Evolutionary conservation across 2,888 invertebrate species (phyloP), one percentile per base, ranked within the genome.

Genomic region (Heliconius sara): DNA sequence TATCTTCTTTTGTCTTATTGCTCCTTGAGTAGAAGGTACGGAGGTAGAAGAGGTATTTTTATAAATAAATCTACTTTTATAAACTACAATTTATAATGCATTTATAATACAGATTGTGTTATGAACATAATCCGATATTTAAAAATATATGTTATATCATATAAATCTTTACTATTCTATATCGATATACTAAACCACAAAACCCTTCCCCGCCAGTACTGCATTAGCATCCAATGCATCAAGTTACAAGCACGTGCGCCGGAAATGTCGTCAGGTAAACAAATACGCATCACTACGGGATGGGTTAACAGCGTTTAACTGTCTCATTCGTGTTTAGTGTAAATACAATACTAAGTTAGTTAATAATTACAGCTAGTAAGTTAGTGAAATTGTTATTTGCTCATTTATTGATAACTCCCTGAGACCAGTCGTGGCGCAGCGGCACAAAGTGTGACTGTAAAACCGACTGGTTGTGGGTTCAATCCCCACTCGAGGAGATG

Each of bases 181-280:
- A 60, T 84, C 80, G 83, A 82, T 79, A 79, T 39, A 39, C 19
- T 19, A 2, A 66, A 16, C 27, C 86, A 86, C 89, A 87, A 65
- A 87, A 87, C 85, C 86, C 87, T 87, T 63, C 72, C n/a, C 72
- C 27, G 43, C 39, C 72, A 34, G 75, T 72, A 80, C 79, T 81
- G 81, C 92, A 92, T 90, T 91, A 92, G 67, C 83, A 84, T 81
- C 79, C 82, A 84, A 83, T 83, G 83, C 80, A 87, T 94, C 92
- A 89, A 87, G 91, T 93, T 93, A 90, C 86, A 81, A 82, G 89
- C 94, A 93, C 94, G 93, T 94, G 94, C 93, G 91, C 91, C 93
- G 95, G 95, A 95, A 93, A 91, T 92, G 94, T 94, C 93, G 91
- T 92, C 92, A 92, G 92, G 93, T 94, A 95, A 95, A 95, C 94